Percentiles rank a stretch among this genome's conserved stretches.
Conservation (phyloP, 2,888 invertebrate genomes). For the Lagria hirta region DNA sequence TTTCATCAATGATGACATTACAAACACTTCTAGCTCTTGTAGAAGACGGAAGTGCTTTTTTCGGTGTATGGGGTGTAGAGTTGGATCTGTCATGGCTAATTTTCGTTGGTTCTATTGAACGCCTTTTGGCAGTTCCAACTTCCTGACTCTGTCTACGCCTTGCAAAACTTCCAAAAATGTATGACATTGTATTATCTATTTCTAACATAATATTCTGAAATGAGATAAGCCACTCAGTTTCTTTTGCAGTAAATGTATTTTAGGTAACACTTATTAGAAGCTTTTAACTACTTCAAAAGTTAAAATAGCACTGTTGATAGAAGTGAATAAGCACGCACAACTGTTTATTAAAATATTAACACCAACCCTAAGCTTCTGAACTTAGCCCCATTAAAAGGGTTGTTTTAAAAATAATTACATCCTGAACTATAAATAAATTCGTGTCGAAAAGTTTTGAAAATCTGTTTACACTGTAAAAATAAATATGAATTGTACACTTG, state of each 20-base stretch:
- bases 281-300: too few species aligned
- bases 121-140: slow-evolving; percentile 49
- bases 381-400: slow-evolving; percentile 19
- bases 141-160: slow-evolving; percentile 61
- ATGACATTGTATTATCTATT: slow-evolving; percentile 62
- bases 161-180: slow-evolving; percentile 66
- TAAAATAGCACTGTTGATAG: too few species aligned
- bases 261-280: too few species aligned
- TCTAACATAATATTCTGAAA: slow-evolving; percentile 55
- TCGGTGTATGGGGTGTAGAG: slow-evolving; percentile 51
- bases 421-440: background rate
- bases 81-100: slow-evolving; percentile 45
- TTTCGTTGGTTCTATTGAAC: slow-evolving; percentile 42
- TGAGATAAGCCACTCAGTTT: background rate
- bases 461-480: slow-evolving; percentile 6
- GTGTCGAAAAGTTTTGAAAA: background rate
- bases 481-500: slow-evolving; percentile 6
- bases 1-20: slow-evolving; percentile 38
- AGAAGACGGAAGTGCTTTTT: slow-evolving; percentile 30
- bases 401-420: slow-evolving; percentile 15
- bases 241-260: slow-evolving; percentile 12
- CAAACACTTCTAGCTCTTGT: slow-evolving; percentile 40
- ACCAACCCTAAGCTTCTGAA: slow-evolving; percentile 11
- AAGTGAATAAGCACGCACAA: too few species aligned
- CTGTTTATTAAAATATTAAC: too few species aligned